Evolutionary conservation across 2,113 vertebrate genomes (phyloP).

Genomic region (Dasyprocta punctata): DNA sequence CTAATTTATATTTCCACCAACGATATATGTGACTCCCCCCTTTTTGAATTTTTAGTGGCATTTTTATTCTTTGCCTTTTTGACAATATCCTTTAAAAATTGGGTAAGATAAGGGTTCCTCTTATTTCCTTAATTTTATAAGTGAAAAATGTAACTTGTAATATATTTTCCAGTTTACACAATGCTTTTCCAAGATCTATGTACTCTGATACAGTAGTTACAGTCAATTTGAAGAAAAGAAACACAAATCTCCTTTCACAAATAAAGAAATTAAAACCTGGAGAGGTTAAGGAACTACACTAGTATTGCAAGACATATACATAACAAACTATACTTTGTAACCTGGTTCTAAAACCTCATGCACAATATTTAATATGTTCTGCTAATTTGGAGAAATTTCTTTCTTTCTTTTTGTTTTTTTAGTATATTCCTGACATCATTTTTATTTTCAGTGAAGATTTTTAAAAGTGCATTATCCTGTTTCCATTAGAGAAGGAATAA

Average conservation of each 20-base stretch:
- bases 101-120: not conserved
- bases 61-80: not conserved
- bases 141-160: not conserved
- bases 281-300: not conserved
- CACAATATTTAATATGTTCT: not conserved
- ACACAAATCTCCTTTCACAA: not conserved
- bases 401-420: not conserved
- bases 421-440: not conserved
- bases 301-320: not conserved
- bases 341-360: not conserved
- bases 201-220: not conserved
- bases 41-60: not conserved
- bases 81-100: not conserved
- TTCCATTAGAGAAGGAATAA: not conserved
- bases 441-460: not conserved
- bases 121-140: not conserved
- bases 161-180: not conserved
- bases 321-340: not conserved
- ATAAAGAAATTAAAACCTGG: not conserved
- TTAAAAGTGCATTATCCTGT: not conserved
- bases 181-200: not conserved
- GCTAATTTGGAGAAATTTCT: not conserved
- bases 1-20: not conserved
- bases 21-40: rapidly evolving
- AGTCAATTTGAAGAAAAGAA: not conserved